Evolutionary conservation across 2,888 invertebrate genomes (phyloP).

Genomic region (Magallana nippona): DNA sequence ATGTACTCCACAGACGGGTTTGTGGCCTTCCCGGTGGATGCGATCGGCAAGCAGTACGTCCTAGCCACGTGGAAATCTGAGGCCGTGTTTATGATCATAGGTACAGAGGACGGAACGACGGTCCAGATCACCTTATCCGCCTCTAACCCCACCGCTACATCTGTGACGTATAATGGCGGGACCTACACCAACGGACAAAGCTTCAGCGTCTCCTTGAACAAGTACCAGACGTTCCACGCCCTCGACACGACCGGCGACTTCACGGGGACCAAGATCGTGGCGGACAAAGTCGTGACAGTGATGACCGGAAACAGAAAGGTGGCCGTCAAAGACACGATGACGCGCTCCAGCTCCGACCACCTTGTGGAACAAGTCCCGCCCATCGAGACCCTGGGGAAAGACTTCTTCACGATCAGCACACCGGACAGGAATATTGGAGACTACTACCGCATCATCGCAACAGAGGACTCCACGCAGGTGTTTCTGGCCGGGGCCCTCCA

Average conservation of each 20-base stretch:
- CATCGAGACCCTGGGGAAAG: conserved; percentile 67
- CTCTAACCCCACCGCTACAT: conserved; percentile 24
- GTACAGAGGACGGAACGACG: conserved; percentile 51
- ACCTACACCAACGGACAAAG: conserved; percentile 54
- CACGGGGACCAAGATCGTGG: conserved; percentile 65
- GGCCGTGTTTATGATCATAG: conserved; percentile 54
- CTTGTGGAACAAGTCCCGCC: conserved; percentile 68
- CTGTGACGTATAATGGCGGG: conserved; percentile 51
- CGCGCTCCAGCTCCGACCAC: conserved; percentile 60
- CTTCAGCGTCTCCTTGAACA: conserved; percentile 52
- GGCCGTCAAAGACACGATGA: conserved; percentile 54
- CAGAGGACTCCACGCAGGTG: conserved; percentile 54
- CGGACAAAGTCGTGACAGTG: conserved; percentile 62
- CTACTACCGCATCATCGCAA: conserved; percentile 60
- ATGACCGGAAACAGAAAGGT: conserved; percentile 66
- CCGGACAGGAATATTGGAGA: conserved; percentile 67
- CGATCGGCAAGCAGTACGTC: conserved; percentile 62
- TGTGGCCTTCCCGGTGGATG: conserved; percentile 61
- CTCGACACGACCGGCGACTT: conserved; percentile 59
- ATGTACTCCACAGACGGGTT: conserved; percentile 65
- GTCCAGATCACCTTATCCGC: conserved; percentile 56
- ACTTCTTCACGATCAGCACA: conserved; percentile 66
- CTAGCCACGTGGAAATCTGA: conserved; percentile 53
- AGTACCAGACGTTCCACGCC: conserved; percentile 62
- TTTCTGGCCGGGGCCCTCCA: conserved; percentile 37